phyloP scores from a whole-genome alignment of 2,113 vertebrate genomes.

The Mesitornis unicolor region DNA sequence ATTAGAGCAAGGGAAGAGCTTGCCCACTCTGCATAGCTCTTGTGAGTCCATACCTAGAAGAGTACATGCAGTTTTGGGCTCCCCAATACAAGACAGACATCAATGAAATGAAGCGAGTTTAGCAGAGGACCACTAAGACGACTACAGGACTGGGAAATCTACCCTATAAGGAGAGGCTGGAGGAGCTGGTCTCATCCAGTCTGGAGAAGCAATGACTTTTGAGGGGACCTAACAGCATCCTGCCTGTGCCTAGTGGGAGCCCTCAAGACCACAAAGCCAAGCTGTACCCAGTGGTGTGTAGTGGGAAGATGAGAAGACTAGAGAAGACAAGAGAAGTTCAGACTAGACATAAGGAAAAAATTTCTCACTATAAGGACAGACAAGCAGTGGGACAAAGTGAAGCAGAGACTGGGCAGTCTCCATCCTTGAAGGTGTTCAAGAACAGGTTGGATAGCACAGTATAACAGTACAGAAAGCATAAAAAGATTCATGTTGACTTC shows the following conservation, averaged over 20 bases:
- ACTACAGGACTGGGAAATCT: not conserved
- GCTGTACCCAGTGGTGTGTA: not conserved
- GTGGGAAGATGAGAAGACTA: not conserved
- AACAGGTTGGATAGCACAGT: not conserved
- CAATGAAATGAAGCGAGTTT: not conserved
- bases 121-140: not conserved
- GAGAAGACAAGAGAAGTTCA: not conserved
- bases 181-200: not conserved
- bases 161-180: not conserved
- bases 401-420: not conserved
- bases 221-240: not conserved
- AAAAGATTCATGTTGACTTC: not conserved
- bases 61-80: not conserved
- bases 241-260: not conserved
- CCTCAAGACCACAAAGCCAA: not conserved
- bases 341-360: not conserved
- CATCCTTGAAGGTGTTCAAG: not conserved
- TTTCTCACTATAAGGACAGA: not conserved
- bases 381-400: not conserved
- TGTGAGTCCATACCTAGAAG: not conserved
- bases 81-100: not conserved
- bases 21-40: not conserved
- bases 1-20: not conserved
- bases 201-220: not conserved
- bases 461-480: accelerated